Evolutionary conservation across 2,113 vertebrate genomes (phyloP).

Genomic region (Amazona guildingii): DNA sequence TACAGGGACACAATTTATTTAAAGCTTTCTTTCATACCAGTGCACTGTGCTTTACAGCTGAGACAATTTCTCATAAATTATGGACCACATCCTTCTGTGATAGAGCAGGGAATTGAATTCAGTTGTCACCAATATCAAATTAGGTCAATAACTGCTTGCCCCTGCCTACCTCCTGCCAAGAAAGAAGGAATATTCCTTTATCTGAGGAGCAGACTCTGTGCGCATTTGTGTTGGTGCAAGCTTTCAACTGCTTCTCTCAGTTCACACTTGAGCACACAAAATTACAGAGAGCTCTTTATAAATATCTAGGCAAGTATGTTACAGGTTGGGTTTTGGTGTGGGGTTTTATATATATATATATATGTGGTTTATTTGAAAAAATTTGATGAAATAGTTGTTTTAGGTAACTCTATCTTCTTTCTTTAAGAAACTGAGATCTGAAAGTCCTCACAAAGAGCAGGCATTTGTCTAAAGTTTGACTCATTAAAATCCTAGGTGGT

Average conservation of each 20-base stretch:
- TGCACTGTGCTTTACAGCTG: background rate
- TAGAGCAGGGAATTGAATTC: background rate
- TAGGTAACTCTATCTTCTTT: background rate
- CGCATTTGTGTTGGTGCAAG: background rate
- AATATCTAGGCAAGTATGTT: background rate
- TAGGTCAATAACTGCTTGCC: background rate
- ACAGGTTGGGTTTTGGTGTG: background rate
- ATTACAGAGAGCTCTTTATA: background rate
- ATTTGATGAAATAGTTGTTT: background rate
- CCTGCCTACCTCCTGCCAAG: background rate
- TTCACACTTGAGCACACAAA: background rate
- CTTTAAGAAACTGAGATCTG: background rate
- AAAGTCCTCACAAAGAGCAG: background rate
- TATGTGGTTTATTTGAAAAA: background rate
- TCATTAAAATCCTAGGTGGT: constrained; percentile 21
- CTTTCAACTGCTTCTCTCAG: background rate
- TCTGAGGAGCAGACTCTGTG: background rate
- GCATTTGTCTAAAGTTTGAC: background rate
- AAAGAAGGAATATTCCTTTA: background rate
- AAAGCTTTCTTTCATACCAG: background rate
- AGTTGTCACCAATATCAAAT: background rate
- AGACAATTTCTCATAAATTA: background rate
- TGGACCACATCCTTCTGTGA: background rate
- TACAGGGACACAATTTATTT: background rate
- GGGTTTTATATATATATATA: background rate